Conservation (phyloP, 2,113 vertebrate species). For the Potamarius usumacintae region DNA sequence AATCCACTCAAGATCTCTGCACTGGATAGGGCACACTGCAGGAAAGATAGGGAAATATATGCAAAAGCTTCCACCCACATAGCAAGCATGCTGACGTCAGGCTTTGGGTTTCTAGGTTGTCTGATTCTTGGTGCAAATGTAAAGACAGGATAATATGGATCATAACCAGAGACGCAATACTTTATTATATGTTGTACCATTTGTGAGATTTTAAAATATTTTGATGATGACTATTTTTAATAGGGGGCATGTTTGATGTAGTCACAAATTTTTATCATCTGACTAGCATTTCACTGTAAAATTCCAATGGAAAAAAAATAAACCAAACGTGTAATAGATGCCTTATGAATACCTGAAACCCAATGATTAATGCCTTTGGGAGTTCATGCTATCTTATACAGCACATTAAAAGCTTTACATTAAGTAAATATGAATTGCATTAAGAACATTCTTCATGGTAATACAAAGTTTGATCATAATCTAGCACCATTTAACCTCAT, state of each 20-base stretch:
- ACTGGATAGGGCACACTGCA: slow-evolving; percentile 29
- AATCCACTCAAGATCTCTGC: slow-evolving; percentile 30
- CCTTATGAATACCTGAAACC: background rate
- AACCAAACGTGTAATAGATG: background rate
- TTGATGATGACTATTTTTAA: background rate
- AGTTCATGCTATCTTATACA: background rate
- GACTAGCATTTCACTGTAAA: background rate
- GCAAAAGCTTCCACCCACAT: slow-evolving; percentile 10
- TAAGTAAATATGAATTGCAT: background rate
- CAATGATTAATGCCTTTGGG: background rate
- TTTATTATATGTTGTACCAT: background rate
- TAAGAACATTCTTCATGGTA: background rate
- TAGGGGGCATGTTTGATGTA: background rate
- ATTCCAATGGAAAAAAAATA: background rate
- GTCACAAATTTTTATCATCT: background rate
- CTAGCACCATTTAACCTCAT: background rate
- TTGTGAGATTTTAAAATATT: background rate
- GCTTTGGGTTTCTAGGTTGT: background rate
- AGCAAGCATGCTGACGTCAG: background rate
- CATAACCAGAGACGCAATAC: background rate
- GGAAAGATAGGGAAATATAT: slow-evolving; percentile 25
- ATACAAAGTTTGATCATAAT: background rate
- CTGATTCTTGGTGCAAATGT: background rate
- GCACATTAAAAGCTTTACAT: background rate
- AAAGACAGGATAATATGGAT: background rate